Evolutionary conservation across 35 echinoderm and acorn worm species (phyloP).

Genomic region (Lytechinus pictus): DNA sequence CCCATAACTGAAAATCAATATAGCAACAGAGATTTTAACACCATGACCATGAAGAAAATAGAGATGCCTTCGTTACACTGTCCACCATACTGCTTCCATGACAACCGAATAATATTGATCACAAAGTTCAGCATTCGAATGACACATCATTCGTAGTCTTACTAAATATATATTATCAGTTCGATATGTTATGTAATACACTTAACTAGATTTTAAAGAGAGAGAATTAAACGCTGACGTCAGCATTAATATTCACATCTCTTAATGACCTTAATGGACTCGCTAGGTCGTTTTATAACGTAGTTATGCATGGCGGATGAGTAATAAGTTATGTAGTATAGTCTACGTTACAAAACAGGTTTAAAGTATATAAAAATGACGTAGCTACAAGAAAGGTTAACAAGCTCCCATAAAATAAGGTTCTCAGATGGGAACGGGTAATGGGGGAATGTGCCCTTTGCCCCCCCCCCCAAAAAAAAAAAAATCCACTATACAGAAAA

Average conservation of each 20-base stretch:
- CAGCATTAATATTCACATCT: background rate
- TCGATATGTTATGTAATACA: constrained; percentile 15
- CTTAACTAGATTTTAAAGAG: background rate
- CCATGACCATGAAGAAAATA: background rate
- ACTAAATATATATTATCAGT: background rate
- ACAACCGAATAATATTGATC: background rate
- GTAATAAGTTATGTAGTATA: background rate
- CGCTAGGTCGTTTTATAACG: background rate
- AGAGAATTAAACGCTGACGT: background rate
- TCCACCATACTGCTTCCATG: background rate
- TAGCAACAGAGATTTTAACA: too few species aligned
- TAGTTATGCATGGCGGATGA: background rate
- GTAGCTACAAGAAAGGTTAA: too few species aligned
- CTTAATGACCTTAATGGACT: background rate
- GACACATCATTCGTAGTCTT: constrained; percentile 7
- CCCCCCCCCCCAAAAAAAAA: too few species aligned
- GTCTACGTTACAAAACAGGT: background rate
- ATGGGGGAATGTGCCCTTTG: too few species aligned
- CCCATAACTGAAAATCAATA: too few species aligned
- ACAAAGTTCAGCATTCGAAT: background rate
- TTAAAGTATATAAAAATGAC: too few species aligned
- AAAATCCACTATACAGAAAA: too few species aligned
- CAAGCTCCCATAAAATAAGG: too few species aligned
- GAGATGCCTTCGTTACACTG: background rate
- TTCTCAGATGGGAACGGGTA: too few species aligned